Conservation (phyloP, 2,797 vertebrate species). For the Sebastes dallii region DNA sequence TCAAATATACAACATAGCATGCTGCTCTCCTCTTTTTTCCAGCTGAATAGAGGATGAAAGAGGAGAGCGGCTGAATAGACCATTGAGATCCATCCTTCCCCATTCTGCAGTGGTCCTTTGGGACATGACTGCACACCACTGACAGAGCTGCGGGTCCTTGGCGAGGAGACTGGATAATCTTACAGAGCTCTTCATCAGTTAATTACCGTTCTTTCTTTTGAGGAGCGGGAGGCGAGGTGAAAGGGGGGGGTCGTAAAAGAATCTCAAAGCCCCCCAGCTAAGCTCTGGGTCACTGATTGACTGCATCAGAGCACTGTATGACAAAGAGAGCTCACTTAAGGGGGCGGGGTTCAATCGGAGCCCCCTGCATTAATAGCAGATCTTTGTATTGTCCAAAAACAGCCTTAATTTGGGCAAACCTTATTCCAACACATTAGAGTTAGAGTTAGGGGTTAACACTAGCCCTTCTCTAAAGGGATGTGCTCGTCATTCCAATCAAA, state of each 20-base stretch:
- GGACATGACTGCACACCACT: constrained; percentile 70
- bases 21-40: constrained; percentile 40
- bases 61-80: constrained; percentile 66
- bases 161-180: constrained; percentile 73
- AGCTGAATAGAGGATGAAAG: constrained; percentile 68
- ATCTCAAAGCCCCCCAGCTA: constrained; percentile 78
- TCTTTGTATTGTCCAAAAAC: constrained; percentile 51
- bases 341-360: constrained; percentile 57
- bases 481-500: background rate
- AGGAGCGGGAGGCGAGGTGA: constrained; percentile 62
- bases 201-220: constrained; percentile 82
- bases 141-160: constrained; percentile 56
- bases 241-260: constrained; percentile 68
- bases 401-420: constrained; percentile 34
- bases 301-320: constrained; percentile 68
- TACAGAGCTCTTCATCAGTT: constrained; percentile 82
- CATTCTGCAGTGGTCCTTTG: constrained; percentile 63
- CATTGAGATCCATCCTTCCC: constrained; percentile 71
- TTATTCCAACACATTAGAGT: constrained; percentile 7
- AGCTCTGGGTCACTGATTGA: constrained; percentile 79
- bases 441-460: background rate
- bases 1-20: constrained; percentile 46
- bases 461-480: background rate
- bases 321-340: constrained; percentile 74
- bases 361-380: constrained; percentile 36